Base-by-base conservation (phyloP, 2,797 vertebrate species). In the Apodemus agrarius region DNA sequence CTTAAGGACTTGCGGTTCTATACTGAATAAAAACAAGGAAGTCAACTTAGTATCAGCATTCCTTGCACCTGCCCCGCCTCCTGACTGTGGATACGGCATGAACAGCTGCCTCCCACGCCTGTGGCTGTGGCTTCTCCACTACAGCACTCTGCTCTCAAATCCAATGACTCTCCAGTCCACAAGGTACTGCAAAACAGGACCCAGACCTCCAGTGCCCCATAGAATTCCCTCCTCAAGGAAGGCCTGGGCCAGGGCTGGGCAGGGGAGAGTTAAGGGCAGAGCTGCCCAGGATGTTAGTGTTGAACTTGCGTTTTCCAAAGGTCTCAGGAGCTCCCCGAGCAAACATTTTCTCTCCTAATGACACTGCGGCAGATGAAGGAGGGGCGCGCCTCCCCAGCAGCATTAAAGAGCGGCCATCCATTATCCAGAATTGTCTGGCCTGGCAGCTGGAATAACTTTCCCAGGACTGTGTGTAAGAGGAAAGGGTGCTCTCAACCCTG, bases 301-400 rank as follows among this genome's bases (percentile, higher is more conserved):
- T 79, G 96, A 89, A 91, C 40, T 85, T 93, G 92, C 79, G 54
- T 90, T 96, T 98, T 98, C 57, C 96, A 95, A 98, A 98, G 97
- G 94, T 96, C 95, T 49, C 12, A 24, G 96, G 94, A 96, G 97
- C 95, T 67, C 86, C 22, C 0, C 7, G 81, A 98, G 89, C 96
- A 98, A 98, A 97, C 34, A 69, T 97, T 98, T 98, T 97, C 91
- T 95, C 89, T 97, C 93, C 96, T 98, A 98, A 98, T 90, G 96
- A 94, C 94, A 85, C 84, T 0, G 0, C 69, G 79, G 96, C 21
- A 94, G 95, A 97, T 96, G 93, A 96, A 97, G 95, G 96, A 94
- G 82, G 72, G 96, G 91, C 67, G n/a, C 26, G 43, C 76, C 94
- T 98, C 89, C 67, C 78, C 93, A 80, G 90, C 61, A 91, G 78